These are phyloP conservation scores for Melieria picta DNA, from an alignment of 2,888 invertebrate species.

Conservation along the genomic window DNA sequence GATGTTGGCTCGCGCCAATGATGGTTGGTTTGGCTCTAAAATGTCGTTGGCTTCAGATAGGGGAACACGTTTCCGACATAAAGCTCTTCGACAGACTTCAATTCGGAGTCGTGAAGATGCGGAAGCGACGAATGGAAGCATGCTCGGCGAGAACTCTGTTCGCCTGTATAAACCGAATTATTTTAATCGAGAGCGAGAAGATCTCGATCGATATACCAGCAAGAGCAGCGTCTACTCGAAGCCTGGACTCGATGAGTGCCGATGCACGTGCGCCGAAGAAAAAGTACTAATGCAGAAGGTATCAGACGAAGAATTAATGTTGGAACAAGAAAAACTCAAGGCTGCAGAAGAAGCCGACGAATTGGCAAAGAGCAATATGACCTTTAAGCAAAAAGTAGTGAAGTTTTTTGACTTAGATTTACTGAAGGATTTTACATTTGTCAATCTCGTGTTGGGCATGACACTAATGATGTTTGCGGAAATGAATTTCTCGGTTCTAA, in stretches of 20 bases:
- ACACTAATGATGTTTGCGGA: constrained; percentile 79
- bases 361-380: constrained; percentile 59
- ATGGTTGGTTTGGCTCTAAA: constrained; percentile 63
- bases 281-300: constrained; percentile 54
- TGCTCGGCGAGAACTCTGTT: constrained; percentile 32
- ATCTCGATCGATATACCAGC: constrained; percentile 56
- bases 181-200: constrained; percentile 72
- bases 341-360: constrained; percentile 57
- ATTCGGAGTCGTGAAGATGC: constrained; percentile 40
- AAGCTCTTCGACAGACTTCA: constrained; percentile 51
- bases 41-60: constrained; percentile 55
- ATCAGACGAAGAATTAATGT: constrained; percentile 43
- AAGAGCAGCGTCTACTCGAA: constrained; percentile 58
- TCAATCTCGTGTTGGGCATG: constrained; percentile 77
- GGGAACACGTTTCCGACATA: constrained; percentile 41
- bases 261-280: constrained; percentile 61
- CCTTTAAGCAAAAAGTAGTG: constrained; percentile 70
- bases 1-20: constrained; percentile 70
- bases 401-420: constrained; percentile 78
- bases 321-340: constrained; percentile 41
- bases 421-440: constrained; percentile 74
- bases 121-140: constrained; percentile 29
- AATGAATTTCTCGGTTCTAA: constrained; percentile 78
- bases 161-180: constrained; percentile 66
- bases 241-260: constrained; percentile 47